Base-by-base conservation (phyloP, 2,113 vertebrate genomes). In the Etheostoma cragini region DNA sequence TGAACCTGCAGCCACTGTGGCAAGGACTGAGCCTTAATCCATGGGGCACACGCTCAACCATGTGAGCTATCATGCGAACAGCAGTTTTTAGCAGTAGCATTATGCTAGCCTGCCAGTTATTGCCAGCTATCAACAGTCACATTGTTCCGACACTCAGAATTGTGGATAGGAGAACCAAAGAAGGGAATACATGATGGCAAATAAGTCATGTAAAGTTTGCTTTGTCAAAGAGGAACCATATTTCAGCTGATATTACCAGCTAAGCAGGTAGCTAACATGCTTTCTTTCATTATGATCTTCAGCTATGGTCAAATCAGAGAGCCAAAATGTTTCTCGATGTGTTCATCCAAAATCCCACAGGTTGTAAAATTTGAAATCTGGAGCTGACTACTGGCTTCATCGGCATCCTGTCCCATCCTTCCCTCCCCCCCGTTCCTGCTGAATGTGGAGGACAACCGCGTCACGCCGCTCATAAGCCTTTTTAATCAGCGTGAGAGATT, bases 401-500 rank as follows among this genome's bases (percentile, higher is more conserved):
- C 66, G 3, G 38, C 33, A 6, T 38, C 77, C 56, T 53, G 49
- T 72, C 19, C 19, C 61, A 52, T n/a, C 24, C 54, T 24, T 57
- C 62, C 81, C 47, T 14, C 46, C 78, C 62, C 21, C 58, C 30
- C 24, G 15, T 66, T 81, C 72, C 24, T 12, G 38, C 72, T 71
- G 58, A 87, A 81, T 76, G 58, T 85, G 82, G 82, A 89, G 84
- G 87, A 88, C 86, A 80, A 89, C 82, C 11, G 68, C 76, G 77
- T 79, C 86, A 73, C 3, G 5, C 72, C 33, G 1, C 84, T 89
- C 89, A 87, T 91, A 89, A 92, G 87, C 88, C 87, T 85, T 87
- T 91, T 91, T 91, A 93, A 92, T 91, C 91, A 91, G 91, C 72
- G 78, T 93, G 90, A 90, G 88, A 86, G 82, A 92, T 93, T 88